Evolutionary conservation across 2,113 vertebrate genomes (phyloP), one percentile per base, ranked within the genome.

Genomic region (Garra rufa): DNA sequence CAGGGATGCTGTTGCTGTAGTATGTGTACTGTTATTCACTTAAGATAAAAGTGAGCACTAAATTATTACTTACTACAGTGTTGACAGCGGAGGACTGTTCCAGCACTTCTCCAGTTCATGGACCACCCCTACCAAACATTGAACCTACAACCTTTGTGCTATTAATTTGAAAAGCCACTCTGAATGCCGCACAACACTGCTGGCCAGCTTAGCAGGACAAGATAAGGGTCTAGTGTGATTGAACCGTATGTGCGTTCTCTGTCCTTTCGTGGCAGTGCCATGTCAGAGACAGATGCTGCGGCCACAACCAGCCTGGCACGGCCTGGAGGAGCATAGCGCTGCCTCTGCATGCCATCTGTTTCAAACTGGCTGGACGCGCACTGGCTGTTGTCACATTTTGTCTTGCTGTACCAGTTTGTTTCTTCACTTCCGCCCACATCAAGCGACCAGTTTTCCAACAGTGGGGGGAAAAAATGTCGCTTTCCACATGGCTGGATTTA

Each of bases 341-440:
- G 59, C 90, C 90, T 91, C 87, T 84, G 88, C 84, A 87, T 55
- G 89, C 93, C 93, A 94, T 93, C 92, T 94, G 94, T 88, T 93
- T 88, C 24, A 87, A 88, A 65, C 21, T 87, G 70, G 85, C 89
- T 85, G 84, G 89, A 88, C 86, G 89, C 85, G 78, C 91, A 85
- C 77, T 34, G 26, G 46, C 81, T 63, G 69, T 63, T 69, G 38
- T 30, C 82, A 63, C 59, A 69, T 76, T 63, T 50, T 34, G 34
- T 80, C 15, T 67, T 38, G 69, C 48, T 71, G 74, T 14, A 44
- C n/a, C 30, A 28, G 43, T 82, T 82, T 88, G 57, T n/a, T 69
- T 67, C 24, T 57, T 83, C 43, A 38, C 69, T 57, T 57, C 57
- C 41, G 79, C 77, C 84, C 87, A 88, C 84, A 69, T 79, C 80